Evolutionary conservation across 1,140 invertebrate genomes (phyloP), one percentile per base, ranked within the genome.

Genomic region (Solenopsis invicta): DNA sequence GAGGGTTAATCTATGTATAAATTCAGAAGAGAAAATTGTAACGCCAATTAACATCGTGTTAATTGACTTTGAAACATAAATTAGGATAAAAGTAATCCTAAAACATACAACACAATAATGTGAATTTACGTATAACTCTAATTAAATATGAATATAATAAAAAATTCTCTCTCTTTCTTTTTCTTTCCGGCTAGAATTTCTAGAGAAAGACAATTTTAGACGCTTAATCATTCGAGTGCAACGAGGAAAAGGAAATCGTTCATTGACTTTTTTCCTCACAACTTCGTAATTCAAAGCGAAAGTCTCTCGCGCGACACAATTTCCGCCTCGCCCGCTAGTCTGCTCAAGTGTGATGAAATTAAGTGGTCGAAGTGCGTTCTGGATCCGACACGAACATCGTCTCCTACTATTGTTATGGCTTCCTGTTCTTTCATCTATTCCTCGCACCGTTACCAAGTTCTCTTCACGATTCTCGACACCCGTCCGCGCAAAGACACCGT

Each of bases 331-430:
- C 50, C 13, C 45, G 81, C 71, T 18, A 86, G 61, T 81, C 24
- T 50, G 12, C 61, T 66, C 61, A 76, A 64, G 82, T 89, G 86
- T 90, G 86, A 90, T 87, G 88, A 90, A 90, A 90, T 90, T 90
- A 90, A 84, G 69, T 88, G 72, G 62, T 80, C 74, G 71, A 76
- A 67, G 48, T 61, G 59, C 88, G 76, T 88, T 82, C 75, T 45
- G 48, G 62, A 88, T 69, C 80, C 69, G 71, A 71, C 45, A 41
- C 56, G 34, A 80, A 13, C 52, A 66, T 82, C 75, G 45, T 62
- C 69, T 64, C 56, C 21, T 88, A 76, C 62, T 71, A 81, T 81
- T 48, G 76, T 56, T 52, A 34, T 61, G n/a, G 45, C 41, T 85
- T 74, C 67, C 66, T 69, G 41, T 66, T 50, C 84, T 87, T 90